Evolutionary conservation across 2,113 vertebrate genomes (phyloP).

Genomic region (Archilochus colubris): DNA sequence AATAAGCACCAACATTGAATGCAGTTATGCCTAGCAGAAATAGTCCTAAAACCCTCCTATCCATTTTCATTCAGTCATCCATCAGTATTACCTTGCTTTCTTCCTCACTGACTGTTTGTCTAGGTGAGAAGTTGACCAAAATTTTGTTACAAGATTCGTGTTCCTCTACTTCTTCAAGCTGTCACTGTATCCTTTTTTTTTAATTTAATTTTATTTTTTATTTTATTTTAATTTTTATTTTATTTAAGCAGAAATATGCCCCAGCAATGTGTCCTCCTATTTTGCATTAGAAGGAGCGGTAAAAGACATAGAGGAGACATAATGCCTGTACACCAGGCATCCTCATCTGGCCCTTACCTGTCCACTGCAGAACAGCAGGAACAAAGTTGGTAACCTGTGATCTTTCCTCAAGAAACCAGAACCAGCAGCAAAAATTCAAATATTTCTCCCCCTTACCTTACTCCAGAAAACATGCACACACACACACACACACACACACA

Average conservation of each 20-base stretch:
- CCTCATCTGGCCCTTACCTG: not conserved
- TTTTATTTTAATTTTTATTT: no score
- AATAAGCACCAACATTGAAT: not conserved
- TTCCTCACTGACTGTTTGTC: not conserved
- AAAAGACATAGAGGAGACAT: not conserved
- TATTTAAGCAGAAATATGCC: not conserved
- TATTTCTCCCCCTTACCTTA: not conserved
- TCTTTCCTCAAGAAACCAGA: not conserved
- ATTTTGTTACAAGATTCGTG: not conserved
- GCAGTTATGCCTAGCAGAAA: not conserved
- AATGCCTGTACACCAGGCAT: not conserved
- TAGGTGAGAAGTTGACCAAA: not conserved
- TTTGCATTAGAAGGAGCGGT: not conserved
- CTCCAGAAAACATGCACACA: not conserved
- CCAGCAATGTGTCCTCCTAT: not conserved
- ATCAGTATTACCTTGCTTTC: not conserved
- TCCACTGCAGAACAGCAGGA: not conserved
- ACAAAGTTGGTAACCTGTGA: not conserved
- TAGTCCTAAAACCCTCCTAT: not conserved
- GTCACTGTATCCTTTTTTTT: not conserved
- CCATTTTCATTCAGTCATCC: not conserved
- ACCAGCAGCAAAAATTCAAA: not conserved
- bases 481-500: no score
- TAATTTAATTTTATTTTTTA: not conserved
- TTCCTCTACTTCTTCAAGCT: not conserved